phyloP scores from a whole-genome alignment of 2,797 vertebrate genomes.

The Peromyscus aztecus region DNA sequence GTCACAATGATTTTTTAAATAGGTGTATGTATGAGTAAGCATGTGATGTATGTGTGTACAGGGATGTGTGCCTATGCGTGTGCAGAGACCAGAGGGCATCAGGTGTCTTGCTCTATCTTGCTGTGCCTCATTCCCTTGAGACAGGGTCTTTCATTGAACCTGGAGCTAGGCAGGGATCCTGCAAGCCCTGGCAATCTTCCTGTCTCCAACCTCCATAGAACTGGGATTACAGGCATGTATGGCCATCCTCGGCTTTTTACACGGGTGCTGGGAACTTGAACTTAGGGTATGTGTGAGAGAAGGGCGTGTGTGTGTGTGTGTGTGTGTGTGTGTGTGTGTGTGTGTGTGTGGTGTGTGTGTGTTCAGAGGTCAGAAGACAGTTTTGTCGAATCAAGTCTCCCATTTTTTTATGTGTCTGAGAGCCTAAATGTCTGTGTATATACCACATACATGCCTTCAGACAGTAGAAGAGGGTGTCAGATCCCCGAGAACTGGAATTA shows the following conservation, averaged over 20 bases:
- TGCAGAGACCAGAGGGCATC: neutral
- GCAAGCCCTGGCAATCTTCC: neutral
- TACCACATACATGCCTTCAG: neutral
- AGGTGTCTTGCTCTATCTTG: neutral
- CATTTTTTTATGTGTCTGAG: neutral
- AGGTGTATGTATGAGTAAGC: neutral
- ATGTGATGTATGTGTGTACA: neutral
- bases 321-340: neutral
- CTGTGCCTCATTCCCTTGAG: neutral
- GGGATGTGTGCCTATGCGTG: neutral
- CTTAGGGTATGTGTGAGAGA: too few relatives aligned
- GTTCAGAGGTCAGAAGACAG: neutral
- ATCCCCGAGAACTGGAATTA: neutral
- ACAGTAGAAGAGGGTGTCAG: neutral
- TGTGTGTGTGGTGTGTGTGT: neutral
- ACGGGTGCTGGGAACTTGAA: neutral
- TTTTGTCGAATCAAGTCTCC: neutral
- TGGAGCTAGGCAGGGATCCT: neutral
- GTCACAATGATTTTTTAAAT: slow-evolving; percentile 19
- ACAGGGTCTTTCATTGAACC: neutral
- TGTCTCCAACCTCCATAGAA: neutral
- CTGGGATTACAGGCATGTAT: neutral
- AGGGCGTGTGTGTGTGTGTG: neutral
- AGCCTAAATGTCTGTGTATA: neutral
- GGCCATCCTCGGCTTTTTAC: neutral